Conservation (phyloP, 2,888 invertebrate genomes). For the Apotomis betuletana region DNA sequence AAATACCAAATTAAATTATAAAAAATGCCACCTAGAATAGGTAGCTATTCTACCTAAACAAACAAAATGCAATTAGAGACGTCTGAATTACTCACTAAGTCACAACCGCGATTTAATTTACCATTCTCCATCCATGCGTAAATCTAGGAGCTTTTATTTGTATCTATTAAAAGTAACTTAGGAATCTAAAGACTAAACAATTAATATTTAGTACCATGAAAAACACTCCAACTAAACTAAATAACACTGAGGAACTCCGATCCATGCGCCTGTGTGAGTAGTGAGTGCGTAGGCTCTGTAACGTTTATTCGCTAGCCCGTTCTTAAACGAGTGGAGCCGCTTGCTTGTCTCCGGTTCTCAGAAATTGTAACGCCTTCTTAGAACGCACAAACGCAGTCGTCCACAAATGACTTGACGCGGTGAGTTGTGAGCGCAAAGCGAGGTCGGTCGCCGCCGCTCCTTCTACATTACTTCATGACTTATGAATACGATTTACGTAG, state of each 20-base stretch:
- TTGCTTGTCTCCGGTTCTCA: slow-evolving; percentile 80
- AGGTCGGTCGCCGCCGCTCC: slow-evolving; percentile 70
- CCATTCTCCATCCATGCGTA: too few species aligned
- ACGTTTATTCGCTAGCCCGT: slow-evolving; percentile 74
- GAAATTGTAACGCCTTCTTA: slow-evolving; percentile 83
- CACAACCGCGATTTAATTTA: background rate
- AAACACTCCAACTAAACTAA: slow-evolving; percentile 46
- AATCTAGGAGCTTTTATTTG: too few species aligned
- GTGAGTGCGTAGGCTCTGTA: slow-evolving; percentile 59
- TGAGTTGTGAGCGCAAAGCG: slow-evolving; percentile 70
- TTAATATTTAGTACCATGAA: slow-evolving; percentile 47
- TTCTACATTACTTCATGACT: slow-evolving; percentile 7
- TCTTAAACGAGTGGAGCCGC: slow-evolving; percentile 70
- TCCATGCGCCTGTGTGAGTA: slow-evolving; percentile 55
- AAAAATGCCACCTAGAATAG: background rate
- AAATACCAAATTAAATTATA: background rate
- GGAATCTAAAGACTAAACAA: too few species aligned
- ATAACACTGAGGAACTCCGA: slow-evolving; percentile 47
- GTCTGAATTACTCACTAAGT: background rate
- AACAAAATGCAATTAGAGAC: background rate
- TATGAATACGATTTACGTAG: slow-evolving; percentile 55
- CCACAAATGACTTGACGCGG: slow-evolving; percentile 66
- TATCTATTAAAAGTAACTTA: too few species aligned
- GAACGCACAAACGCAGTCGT: slow-evolving; percentile 77
- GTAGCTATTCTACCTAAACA: background rate